Base-by-base conservation (phyloP, 2,113 vertebrate species). In the Amphiprion percula region DNA sequence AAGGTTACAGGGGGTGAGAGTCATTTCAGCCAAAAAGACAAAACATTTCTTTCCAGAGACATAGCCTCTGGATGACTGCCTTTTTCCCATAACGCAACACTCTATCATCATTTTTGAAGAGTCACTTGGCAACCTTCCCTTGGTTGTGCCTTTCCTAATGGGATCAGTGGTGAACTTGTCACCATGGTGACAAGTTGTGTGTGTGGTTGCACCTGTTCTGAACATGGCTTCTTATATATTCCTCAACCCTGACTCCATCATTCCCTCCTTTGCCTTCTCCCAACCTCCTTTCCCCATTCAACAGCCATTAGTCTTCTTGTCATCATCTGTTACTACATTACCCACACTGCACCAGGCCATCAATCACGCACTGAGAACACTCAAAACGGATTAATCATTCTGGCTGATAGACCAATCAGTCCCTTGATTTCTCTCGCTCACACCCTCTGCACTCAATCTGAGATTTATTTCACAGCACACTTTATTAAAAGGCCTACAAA, bases 321-420 rank as follows among this genome's bases (percentile, higher is more conserved):
- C 84, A 82, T 52, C 65, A 14, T 72, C 77, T 77, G 65, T 55
- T 76, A 87, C 88, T 91, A 92, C 91, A 88, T 85, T 88, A 91
- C 87, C 90, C 91, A 88, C 68, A 85, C 65, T 89, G 80, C 88
- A 89, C 28, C 73, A 47, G 78, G 69, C 74, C 82, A 91, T 93
- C 88, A 84, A 92, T 92, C 91, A 93, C 50, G 49, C 26, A 28
- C 77, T 14, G 83, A 76, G 75, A 47, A 56, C 70, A 26, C 75
- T 88, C 79, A 67, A 67, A 85, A 79, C 30, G 63, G 65, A 90
- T 90, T 84, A 86, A 87, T 91, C 87, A 90, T 85, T 47, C 47
- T 19, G 63, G 49, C 70, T 87, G 87, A 87, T 77, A 59, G 88
- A 89, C 58, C 76, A 85, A 90, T 90, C 87, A 90, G 74, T 77